These are phyloP conservation scores for Poecilus cupreus DNA, from an alignment of 2,888 invertebrate genomes.

Conservation along the genomic window DNA sequence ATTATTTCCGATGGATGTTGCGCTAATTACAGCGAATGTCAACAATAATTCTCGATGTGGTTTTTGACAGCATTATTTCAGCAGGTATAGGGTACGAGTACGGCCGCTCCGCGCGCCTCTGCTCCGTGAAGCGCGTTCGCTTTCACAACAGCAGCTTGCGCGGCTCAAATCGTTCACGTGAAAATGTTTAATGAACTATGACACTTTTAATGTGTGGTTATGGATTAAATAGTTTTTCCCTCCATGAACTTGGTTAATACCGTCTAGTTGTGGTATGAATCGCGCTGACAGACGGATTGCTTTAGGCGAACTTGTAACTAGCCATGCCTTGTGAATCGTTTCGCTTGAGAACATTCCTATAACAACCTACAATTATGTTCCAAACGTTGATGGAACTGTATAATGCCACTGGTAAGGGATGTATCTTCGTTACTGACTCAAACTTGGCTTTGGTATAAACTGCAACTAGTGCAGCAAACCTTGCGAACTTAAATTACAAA, in stretches of 20 bases:
- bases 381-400: background rate
- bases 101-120: background rate
- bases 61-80: constrained; percentile 26
- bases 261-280: constrained; percentile 9
- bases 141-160: background rate
- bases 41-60: constrained; percentile 29
- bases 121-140: background rate
- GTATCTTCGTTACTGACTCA: background rate
- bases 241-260: background rate
- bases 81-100: background rate
- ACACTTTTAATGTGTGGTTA: constrained; percentile 37
- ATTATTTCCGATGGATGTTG: constrained; percentile 48
- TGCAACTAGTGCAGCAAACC: background rate
- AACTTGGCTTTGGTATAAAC: background rate
- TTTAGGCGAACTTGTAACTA: constrained; percentile 9
- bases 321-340: constrained; percentile 1
- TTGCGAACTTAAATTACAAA: constrained; percentile 1
- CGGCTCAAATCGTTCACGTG: constrained; percentile 12
- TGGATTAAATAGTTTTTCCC: constrained; percentile 32
- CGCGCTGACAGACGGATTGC: background rate
- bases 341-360: constrained; percentile 22
- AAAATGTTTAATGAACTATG: constrained; percentile 40
- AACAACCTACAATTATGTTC: constrained; percentile 9
- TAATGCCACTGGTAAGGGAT: background rate
- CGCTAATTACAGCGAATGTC: constrained; percentile 52